Evolutionary conservation across 92 coral and sea anemone genomes (phyloP), one percentile per base, ranked within the genome.

Genomic region (Epizoanthus stellaris): DNA sequence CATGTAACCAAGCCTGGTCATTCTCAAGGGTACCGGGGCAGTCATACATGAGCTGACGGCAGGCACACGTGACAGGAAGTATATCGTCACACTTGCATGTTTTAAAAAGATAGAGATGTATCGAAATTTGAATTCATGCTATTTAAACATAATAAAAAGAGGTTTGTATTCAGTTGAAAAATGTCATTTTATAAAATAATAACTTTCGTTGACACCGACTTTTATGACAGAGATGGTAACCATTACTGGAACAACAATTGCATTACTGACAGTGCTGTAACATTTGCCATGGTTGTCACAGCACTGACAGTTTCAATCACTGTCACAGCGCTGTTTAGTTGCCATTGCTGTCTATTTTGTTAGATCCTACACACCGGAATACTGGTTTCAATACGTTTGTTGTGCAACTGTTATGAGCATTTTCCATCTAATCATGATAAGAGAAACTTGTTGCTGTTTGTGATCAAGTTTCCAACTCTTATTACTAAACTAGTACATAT

Each of bases 391-490:
- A 17, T n/a, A n/a, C n/a, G n/a, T n/a, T n/a, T 61, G 45, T 40
- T 40, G 45, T 40, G 4, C 4, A 42, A 61, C 66, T 17, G 19
- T 61, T 61, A 61, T 61, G 66, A 61, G 30, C 12, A 61, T n/a
- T 61, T n/a, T 23, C 66, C 25, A 61, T 11, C 66, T 61, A 1
- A 61, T 61, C 30, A 61, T 17, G 30, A 61, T n/a, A n/a, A 61
- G 66, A 61, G 66, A 61, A 61, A 61, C 66, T n/a, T 61, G 30
- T 3, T 61, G 30, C 66, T n/a, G 21, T n/a, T 61, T 17, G 6
- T 61, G 66, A 61, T 16, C 66, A 61, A 61, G 66, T 61, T 61
- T 17, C 66, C 66, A 61, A 9, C 66, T 61, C 66, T n/a, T 61
- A 61, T n/a, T 23, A 61, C 66, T 61, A 61, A 61, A 61, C 2